phyloP scores from a whole-genome alignment of 1,140 invertebrate genomes.

The Gryon sp. region DNA sequence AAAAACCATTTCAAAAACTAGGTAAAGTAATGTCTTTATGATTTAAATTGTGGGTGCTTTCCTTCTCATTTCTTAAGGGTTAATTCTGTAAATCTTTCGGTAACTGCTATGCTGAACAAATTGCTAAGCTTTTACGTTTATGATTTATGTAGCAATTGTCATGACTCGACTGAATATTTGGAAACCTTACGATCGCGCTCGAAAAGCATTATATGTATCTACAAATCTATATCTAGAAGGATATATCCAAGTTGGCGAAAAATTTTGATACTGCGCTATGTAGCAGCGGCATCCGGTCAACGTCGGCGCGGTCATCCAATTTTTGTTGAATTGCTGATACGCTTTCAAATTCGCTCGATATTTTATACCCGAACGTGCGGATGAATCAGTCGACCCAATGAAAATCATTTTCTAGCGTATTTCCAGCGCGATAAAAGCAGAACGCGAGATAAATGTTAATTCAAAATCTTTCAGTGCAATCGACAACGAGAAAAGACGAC shows the following conservation, averaged over 20 bases:
- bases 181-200: neutral
- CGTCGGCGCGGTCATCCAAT: conserved; percentile 29
- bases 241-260: conserved; percentile 37
- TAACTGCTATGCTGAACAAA: no score
- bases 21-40: no score
- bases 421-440: neutral
- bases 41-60: no score
- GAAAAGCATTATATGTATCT: conserved; percentile 25
- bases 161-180: conserved; percentile 27
- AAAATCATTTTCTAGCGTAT: conserved; percentile 19
- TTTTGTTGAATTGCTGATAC: conserved; percentile 34
- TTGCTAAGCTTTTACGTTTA: conserved; percentile 19
- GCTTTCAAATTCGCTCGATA: conserved; percentile 14
- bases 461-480: neutral
- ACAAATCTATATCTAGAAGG: conserved; percentile 20
- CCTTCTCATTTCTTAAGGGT: no score
- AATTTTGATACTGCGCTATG: conserved; percentile 44
- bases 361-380: conserved; percentile 25
- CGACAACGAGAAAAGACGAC: no score
- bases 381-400: conserved; percentile 36
- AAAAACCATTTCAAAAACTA: no score
- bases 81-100: neutral
- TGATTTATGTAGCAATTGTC: conserved; percentile 36
- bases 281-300: conserved; percentile 37
- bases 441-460: neutral